These are phyloP conservation scores for Tiphia femorata DNA, from an alignment of 2,888 invertebrate genomes.

Conservation along the genomic window DNA sequence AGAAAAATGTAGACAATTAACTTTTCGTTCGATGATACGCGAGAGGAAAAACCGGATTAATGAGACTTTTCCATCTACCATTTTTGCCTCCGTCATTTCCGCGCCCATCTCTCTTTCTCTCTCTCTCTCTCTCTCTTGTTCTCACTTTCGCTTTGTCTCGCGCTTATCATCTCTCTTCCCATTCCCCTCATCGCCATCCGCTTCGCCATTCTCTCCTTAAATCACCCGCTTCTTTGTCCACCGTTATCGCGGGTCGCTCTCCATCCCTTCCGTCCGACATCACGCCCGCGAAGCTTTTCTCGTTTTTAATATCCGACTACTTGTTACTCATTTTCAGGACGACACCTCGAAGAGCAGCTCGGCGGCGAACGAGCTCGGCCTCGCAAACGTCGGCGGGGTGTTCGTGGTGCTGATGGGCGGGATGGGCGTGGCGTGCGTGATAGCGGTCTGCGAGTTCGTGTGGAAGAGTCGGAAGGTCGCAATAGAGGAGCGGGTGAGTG, in stretches of 20 bases:
- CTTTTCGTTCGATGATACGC: too few species aligned
- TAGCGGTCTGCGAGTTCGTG: conserved; percentile 95
- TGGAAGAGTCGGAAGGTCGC: conserved; percentile 96
- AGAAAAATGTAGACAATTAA: too few species aligned
- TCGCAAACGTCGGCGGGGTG: conserved; percentile 96
- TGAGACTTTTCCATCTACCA: too few species aligned
- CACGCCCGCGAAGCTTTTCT: too few species aligned
- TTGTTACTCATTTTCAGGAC: conserved; percentile 78
- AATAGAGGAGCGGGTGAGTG: conserved; percentile 88
- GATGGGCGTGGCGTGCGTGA: conserved; percentile 90
- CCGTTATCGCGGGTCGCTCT: too few species aligned
- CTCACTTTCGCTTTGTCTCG: not conserved
- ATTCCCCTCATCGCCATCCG: not conserved
- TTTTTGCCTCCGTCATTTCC: not conserved
- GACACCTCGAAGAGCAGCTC: conserved; percentile 88
- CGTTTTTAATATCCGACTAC: too few species aligned
- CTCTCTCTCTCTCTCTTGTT: not conserved
- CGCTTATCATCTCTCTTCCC: not conserved
- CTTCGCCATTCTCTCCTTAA: not conserved
- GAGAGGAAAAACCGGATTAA: too few species aligned
- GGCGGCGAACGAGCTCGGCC: conserved; percentile 88
- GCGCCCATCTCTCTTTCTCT: not conserved
- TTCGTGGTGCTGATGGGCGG: conserved; percentile 97
- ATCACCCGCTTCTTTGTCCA: not conserved
- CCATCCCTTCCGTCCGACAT: too few species aligned